Evolutionary conservation across 2,113 vertebrate genomes (phyloP), one percentile per base, ranked within the genome.

Genomic region (Dascyllus trimaculatus): DNA sequence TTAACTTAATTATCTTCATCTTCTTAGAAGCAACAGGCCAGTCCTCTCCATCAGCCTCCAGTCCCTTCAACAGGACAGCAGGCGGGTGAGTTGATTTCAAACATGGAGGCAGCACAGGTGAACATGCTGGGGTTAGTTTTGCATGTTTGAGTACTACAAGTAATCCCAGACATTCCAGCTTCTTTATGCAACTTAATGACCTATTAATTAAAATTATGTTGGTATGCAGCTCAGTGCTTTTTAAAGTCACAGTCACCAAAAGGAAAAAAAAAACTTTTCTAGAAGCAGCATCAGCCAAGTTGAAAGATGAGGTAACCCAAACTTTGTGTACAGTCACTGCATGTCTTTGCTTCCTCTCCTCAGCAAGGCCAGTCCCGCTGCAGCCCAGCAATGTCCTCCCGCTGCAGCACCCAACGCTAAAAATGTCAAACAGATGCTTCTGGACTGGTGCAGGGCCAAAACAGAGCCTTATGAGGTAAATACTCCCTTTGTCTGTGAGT

Each of bases 401-500:
- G 95, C 95, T 0, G 95, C 95, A 0, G 95, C 95, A 54, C 95
- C 97, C 82, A 99, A 98, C 0, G 96, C 95, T 84, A 99, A 94
- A 93, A 97, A 96, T 89, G 97, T 99, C 92, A 99, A 99, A 92
- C 98, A 99, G 91, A 99, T 99, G 98, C 95, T 99, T 89, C 94
- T 99, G 85, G 98, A 99, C 75, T 99, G 98, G 98, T 99, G 98
- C 91, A 92, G 96, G 79, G 97, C 97, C 80, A 99, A 99, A 94
- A 99, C 98, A 2, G 96, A 97, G 17, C 97, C 97, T 79, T 99
- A 99, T 1, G 97, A 99, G 96, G 98, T 98, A 81, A 93, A 94
- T 72, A n/a, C 24, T 46, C 62, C 48, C 52, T 80, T 53, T 69
- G 43, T 35, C 29, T 32, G 57, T 78, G 81, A 78, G 52, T 81